These are phyloP conservation scores for Pangasius mekongensis DNA, from an alignment of 2,797 vertebrate species.

Conservation along the genomic window DNA sequence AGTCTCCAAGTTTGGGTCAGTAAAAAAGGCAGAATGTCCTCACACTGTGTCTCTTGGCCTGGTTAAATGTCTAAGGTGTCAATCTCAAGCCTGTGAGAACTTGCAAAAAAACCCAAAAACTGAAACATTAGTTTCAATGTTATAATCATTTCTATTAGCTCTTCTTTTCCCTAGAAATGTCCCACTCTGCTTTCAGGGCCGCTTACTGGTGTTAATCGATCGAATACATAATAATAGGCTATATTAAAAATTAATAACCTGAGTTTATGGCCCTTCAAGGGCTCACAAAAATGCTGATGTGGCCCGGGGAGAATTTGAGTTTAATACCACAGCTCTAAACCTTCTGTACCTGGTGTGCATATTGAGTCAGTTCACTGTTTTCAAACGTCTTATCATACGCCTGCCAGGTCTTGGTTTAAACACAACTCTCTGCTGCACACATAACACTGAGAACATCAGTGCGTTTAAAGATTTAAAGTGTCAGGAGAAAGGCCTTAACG, in stretches of 20 bases:
- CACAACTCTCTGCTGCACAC: neutral
- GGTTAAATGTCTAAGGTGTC: neutral
- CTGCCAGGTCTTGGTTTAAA: slow-evolving; percentile 12
- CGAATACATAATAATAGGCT: neutral
- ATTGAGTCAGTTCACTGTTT: neutral
- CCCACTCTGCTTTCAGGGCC: neutral
- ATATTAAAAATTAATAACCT: neutral
- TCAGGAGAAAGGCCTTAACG: slow-evolving; percentile 33
- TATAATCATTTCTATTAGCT: neutral
- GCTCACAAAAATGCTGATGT: neutral
- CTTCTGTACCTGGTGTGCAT: neutral
- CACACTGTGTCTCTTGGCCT: neutral
- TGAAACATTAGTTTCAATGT: neutral
- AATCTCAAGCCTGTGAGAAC: neutral
- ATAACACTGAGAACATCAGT: slow-evolving; percentile 36
- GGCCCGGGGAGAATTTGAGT: neutral
- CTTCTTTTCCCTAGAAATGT: neutral
- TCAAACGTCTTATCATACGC: neutral
- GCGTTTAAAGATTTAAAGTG: slow-evolving; percentile 53
- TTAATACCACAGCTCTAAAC: neutral
- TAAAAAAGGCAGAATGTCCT: neutral
- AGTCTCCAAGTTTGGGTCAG: neutral
- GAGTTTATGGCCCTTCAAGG: neutral
- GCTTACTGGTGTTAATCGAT: neutral
- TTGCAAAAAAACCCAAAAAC: neutral